These are phyloP conservation scores for Brevimyrus niger DNA, from an alignment of 2,113 vertebrate genomes.

Conservation along the genomic window DNA sequence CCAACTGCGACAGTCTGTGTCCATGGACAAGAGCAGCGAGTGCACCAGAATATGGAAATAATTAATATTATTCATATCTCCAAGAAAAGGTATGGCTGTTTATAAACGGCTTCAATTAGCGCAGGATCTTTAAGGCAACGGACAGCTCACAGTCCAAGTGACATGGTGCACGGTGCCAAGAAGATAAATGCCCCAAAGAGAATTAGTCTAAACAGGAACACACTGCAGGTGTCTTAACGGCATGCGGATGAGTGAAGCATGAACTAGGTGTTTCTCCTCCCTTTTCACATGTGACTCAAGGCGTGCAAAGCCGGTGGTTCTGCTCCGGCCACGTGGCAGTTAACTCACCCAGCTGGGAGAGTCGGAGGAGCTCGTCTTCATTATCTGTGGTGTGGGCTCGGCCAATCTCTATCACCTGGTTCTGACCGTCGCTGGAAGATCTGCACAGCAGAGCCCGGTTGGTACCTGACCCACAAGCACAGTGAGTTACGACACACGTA, in stretches of 20 bases:
- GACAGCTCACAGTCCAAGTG: not conserved
- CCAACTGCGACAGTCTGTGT: not conserved
- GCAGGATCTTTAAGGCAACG: not conserved
- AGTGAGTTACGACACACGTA: not conserved
- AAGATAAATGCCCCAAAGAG: no score
- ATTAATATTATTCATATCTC: not conserved
- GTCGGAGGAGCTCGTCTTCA: slow-evolving; percentile 87
- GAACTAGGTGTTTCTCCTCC: not conserved
- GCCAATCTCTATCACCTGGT: slow-evolving; percentile 89
- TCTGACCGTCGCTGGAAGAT: slow-evolving; percentile 82
- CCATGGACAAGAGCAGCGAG: not conserved
- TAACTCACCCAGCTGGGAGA: slow-evolving; percentile 82
- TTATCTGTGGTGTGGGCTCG: slow-evolving; percentile 85
- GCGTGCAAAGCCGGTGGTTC: not conserved
- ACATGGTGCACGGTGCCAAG: not conserved
- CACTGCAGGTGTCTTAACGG: not conserved
- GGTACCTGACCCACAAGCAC: slow-evolving; percentile 63
- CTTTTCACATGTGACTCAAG: not conserved
- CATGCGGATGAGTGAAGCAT: not conserved
- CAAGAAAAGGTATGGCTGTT: not conserved
- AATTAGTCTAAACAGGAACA: not conserved
- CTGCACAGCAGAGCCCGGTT: slow-evolving; percentile 90
- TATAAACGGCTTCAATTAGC: not conserved
- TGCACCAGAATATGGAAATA: not conserved
- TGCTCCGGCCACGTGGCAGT: not conserved